Conservation (phyloP, 2,888 invertebrate species). For the Drosophila mayaguana region DNA sequence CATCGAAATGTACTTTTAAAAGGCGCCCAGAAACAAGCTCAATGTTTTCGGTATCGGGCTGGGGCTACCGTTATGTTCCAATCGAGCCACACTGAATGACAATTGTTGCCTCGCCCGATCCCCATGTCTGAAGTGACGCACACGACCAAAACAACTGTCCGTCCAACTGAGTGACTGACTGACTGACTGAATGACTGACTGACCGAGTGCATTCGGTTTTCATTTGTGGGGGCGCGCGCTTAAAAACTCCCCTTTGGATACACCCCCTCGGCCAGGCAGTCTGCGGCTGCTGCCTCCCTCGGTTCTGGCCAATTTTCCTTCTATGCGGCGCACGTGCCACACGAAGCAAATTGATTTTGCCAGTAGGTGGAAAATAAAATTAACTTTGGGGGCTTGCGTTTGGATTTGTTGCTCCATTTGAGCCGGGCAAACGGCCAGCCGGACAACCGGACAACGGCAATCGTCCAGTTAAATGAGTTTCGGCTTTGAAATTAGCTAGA, state of each 20-base stretch:
- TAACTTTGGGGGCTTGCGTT: constrained; percentile 72
- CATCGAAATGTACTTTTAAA: constrained; percentile 71
- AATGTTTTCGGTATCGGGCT: constrained; percentile 40
- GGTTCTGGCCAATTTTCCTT: constrained; percentile 69
- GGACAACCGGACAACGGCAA: constrained; percentile 22
- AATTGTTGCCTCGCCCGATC: constrained; percentile 55
- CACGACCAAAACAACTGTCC: constrained; percentile 68
- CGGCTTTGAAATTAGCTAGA: constrained; percentile 78
- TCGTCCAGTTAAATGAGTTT: constrained; percentile 67
- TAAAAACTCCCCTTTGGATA: constrained; percentile 16
- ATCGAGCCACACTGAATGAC: constrained; percentile 69
- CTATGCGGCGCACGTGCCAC: constrained; percentile 85
- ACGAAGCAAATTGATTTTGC: constrained; percentile 85
- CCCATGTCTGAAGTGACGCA: constrained; percentile 65
- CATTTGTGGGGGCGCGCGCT: constrained; percentile 57
- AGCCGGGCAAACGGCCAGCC: constrained; percentile 25
- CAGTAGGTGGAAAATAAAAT: constrained; percentile 84
- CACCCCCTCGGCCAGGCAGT: constrained; percentile 1
- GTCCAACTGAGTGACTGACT: constrained; percentile 28
- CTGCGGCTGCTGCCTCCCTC: constrained; percentile 5
- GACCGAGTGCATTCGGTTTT: constrained; percentile 36
- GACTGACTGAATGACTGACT: constrained; percentile 5
- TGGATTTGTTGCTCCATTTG: constrained; percentile 64
- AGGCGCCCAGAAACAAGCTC: constrained; percentile 49
- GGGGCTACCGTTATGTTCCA: constrained; percentile 73